Base-by-base conservation (phyloP, 1,140 invertebrate genomes). In the Apocrypta bakeri region DNA sequence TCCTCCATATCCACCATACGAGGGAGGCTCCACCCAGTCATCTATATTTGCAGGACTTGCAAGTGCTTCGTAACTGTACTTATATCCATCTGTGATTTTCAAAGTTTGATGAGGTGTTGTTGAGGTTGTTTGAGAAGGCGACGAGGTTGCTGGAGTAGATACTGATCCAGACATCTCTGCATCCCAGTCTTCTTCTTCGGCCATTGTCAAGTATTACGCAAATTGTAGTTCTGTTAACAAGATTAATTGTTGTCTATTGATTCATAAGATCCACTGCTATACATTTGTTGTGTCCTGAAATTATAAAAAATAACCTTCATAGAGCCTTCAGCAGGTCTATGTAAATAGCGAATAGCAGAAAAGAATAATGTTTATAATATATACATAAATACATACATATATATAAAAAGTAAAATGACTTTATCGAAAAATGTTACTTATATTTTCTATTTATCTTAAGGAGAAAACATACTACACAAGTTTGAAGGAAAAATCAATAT, bases 31-130 rank as follows among this genome's bases (percentile, higher is more conserved):
- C 8, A 72, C 61, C 83, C 83, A 84, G 48, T 84, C 83, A 0
- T 84, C 83, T 77, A 84, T 81, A 72, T 84, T 84, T 12, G 83
- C 83, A 27, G 83, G 83, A 74, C 83, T 84, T 29, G 78, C 56
- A 21, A 31, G 48, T 8, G 83, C 83, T 73, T 84, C 83, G 61
- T 84, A 84, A 64, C 83, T 84, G 27, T 84, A 84, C 61, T 81
- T 84, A 9, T 81, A 84, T 7, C 83, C 78, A 77, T 84, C 83
- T 1, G 83, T 77, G 17, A 80, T 80, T 81, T 81, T 84, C 14
- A 84, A 84, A 11, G 78, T 80, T 63, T 63, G 71, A 25, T 68
- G 64, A 29, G 72, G 27, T 21, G 63, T 64, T 63, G 80, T 69
- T 12, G 25, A 24, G 42, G 80, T 69, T 21, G 25, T 56, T 69